phyloP scores from a whole-genome alignment of 2,888 invertebrate genomes.

The Melinopterus prodromus region DNA sequence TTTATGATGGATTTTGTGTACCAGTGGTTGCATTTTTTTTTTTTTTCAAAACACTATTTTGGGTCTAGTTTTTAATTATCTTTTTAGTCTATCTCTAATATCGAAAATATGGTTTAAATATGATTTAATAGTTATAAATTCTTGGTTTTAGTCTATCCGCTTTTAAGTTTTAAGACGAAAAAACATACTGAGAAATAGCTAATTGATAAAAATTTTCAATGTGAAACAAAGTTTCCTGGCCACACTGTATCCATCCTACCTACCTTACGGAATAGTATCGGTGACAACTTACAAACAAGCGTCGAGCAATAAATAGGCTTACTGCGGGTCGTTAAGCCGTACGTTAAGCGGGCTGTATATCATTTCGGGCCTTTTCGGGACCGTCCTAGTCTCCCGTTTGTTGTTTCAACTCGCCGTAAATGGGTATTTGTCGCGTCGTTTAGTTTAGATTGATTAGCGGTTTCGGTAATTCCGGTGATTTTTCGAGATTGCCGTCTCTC shows the following conservation, averaged over 20 bases:
- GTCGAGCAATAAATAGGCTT: slow-evolving; percentile 53
- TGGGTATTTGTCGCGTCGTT: slow-evolving; percentile 37
- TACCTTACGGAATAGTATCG: slow-evolving; percentile 49
- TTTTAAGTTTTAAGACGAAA: too few relatives aligned
- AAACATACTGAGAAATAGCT: too few relatives aligned
- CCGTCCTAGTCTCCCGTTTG: slow-evolving; percentile 46
- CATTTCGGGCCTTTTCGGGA: slow-evolving; percentile 51
- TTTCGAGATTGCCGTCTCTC: neutral
- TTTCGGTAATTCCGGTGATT: neutral
- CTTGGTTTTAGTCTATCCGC: too few relatives aligned
- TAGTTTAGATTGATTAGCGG: neutral
- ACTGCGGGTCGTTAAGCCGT: slow-evolving; percentile 49
- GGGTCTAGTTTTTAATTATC: too few relatives aligned
- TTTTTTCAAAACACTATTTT: too few relatives aligned
- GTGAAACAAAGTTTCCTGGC: too few relatives aligned
- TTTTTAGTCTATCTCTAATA: too few relatives aligned
- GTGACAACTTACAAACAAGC: slow-evolving; percentile 59
- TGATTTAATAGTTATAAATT: too few relatives aligned
- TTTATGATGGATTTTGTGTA: too few relatives aligned
- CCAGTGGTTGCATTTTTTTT: too few relatives aligned
- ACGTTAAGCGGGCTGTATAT: slow-evolving; percentile 56
- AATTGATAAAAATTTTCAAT: too few relatives aligned
- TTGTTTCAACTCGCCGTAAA: slow-evolving; percentile 52
- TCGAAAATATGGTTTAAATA: too few relatives aligned
- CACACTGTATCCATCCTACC: slow-evolving; percentile 10